Evolutionary conservation across 2,888 invertebrate genomes (phyloP).

Genomic region (Drosophila crucigera): DNA sequence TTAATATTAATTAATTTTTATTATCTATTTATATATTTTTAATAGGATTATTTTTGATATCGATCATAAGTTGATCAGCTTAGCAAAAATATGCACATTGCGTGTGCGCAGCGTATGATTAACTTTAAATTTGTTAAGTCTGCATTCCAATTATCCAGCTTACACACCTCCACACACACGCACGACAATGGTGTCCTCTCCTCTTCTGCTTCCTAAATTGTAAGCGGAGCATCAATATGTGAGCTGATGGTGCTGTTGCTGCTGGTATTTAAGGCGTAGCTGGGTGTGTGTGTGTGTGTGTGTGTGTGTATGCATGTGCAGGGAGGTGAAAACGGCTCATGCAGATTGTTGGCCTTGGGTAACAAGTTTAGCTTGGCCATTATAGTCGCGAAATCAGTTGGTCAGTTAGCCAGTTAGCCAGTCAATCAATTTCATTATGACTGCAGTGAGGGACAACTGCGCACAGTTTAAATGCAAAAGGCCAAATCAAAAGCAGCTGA

Average conservation of each 20-base stretch:
- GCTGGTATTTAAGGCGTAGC: conserved; percentile 10
- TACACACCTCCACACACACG: conserved; percentile 12
- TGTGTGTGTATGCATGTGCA: neutral
- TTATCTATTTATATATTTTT: neutral
- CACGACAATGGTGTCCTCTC: conserved; percentile 43
- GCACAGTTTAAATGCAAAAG: conserved; percentile 25
- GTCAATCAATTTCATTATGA: conserved; percentile 48
- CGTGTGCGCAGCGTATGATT: conserved; percentile 47
- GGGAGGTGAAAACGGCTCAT: conserved; percentile 52
- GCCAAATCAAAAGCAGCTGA: conserved; percentile 36
- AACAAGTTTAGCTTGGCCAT: conserved; percentile 49
- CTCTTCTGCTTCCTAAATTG: conserved; percentile 29
- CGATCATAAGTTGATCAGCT: conserved; percentile 1
- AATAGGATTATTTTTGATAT: neutral
- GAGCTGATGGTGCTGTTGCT: conserved; percentile 17
- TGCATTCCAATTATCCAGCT: conserved; percentile 33
- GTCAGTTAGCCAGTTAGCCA: conserved; percentile 28
- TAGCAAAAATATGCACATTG: conserved; percentile 1
- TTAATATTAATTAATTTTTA: neutral
- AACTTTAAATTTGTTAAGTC: conserved; percentile 28
- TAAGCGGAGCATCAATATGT: conserved; percentile 40
- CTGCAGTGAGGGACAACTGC: conserved; percentile 13
- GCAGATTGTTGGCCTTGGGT: conserved; percentile 66
- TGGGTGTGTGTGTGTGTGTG: neutral
- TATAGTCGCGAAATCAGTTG: conserved; percentile 48